Base-by-base conservation (phyloP, 2,888 invertebrate genomes). In the Mellilla xanthometata region DNA sequence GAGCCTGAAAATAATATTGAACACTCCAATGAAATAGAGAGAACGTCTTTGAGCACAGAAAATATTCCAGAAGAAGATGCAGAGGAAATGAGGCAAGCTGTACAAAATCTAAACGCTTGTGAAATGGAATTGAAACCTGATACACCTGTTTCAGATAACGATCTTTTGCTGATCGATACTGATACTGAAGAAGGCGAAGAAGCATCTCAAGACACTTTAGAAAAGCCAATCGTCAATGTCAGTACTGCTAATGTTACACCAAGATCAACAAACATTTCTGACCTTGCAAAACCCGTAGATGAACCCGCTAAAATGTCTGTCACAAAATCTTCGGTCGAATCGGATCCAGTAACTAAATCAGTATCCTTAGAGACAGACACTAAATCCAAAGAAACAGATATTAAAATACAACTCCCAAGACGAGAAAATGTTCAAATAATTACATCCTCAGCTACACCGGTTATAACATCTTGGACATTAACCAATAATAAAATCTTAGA, bases 61-160 rank as follows among this genome's bases (percentile, higher is more conserved):
- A 90, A 91, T 47, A 91, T 93, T 48, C 92, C 91, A 0, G 94
- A 93, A 58, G 93, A 94, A 67, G 94, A 95, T 58, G 94, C 95
- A 19, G 95, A 96, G 70, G 96, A 96, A 83, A 95, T 95, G 91
- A 91, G 94, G 60, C 94, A 95, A 76, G 96, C 96, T 0, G 95
- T 96, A 1, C 95, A 95, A 77, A 96, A 95, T 72, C 81, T 96
- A 12, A 94, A 94, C 63, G 92, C 92, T 7, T 91, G 92, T 69
- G 93, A 93, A 72, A 86, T 93, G 76, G 93, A 94, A 65, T 90
- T 93, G 39, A 96, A 96, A 77, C 95, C 95, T 0, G 96, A 95
- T 45, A 96, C 96, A 0, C 96, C 96, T 2, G 94, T 95, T 61
- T 96, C 96, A 30, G 96, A 96, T 67, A 93, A 93, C 66, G 95